Evolutionary conservation across 92 coral and sea anemone genomes (phyloP), one percentile per base, ranked within the genome.

Genomic region (Meandrina meandrites): DNA sequence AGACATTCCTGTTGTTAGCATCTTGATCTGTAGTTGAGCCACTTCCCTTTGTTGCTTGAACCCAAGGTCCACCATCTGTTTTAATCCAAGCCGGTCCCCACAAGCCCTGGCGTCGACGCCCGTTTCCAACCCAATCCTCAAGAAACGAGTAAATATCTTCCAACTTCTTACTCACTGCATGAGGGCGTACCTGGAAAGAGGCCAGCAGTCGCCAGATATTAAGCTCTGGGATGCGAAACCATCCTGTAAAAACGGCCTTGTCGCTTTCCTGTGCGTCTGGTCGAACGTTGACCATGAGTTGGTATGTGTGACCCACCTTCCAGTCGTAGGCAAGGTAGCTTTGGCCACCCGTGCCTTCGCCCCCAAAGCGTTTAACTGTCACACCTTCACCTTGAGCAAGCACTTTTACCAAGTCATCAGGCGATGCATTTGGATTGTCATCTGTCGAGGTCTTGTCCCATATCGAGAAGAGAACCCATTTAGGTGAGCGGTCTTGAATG

Each of bases 191-290:
- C 82, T 76, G 76, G 50, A 85, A 85, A 11, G 88, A 85, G 21
- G 88, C 88, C 75, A 85, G 28, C 82, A 85, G 19, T 75, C 88
- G 81, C 88, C 88, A 85, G 73, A 85, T 30, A 58, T 85, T 85
- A 37, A 75, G 28, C 72, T 85, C 82, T 50, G 82, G 82, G 54
- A 85, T 76, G 73, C 82, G 88, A 57, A 85, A 85, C 88, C 88
- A 85, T 22, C 88, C 88, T 1, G 88, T 85, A 14, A 85, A 85
- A 37, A 85, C 71, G 37, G 56, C 88, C 81, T 85, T 85, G 75
- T 85, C 88, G 34, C 79, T 32, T 51, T 76, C 82, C 11, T 69
- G 13, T 54, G 82, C 58, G 28, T 79, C 81, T 36, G 88, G 88
- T 75, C 75, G 58, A 2, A 85, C 82, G 82, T 85, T 85, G 21